Conservation (phyloP, 2,113 vertebrate species). For the Tylochromis polylepis region DNA sequence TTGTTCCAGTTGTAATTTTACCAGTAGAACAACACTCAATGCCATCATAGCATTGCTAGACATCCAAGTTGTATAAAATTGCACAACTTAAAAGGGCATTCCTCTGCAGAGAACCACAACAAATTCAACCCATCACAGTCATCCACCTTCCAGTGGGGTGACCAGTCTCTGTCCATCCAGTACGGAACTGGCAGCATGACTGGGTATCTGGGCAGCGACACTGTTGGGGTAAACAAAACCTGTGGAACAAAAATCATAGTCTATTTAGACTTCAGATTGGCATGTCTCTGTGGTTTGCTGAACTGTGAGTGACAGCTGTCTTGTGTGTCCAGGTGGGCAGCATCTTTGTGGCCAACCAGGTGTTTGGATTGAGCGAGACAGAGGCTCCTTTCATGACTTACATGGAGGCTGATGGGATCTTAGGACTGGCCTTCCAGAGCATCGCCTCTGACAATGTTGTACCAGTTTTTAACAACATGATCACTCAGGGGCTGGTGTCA, state of each 20-base stretch:
- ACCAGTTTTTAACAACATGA: constrained; percentile 65
- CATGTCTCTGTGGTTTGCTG: not conserved
- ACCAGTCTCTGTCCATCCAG: constrained; percentile 41
- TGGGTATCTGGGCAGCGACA: constrained; percentile 51
- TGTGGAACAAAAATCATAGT: not conserved
- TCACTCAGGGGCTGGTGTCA: constrained; percentile 35
- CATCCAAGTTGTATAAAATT: not conserved
- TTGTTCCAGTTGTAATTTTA: not conserved
- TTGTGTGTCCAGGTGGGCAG: constrained; percentile 53
- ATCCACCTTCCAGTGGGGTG: constrained; percentile 17
- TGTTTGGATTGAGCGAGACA: constrained; percentile 73
- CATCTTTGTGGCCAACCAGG: constrained; percentile 65
- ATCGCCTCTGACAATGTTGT: constrained; percentile 42
- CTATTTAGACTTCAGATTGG: constrained; percentile 4
- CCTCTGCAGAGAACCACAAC: constrained; percentile 53
- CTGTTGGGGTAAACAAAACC: constrained; percentile 40
- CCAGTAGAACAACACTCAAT: not conserved
- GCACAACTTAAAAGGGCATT: not conserved
- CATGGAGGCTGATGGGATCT: constrained; percentile 56
- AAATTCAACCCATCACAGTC: constrained; percentile 51
- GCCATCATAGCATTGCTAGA: not conserved
- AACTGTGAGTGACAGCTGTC: constrained; percentile 12
- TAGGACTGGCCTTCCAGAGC: constrained; percentile 59
- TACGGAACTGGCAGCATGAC: constrained; percentile 71
- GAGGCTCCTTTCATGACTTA: constrained; percentile 54